Percentiles rank a stretch among this genome's conserved stretches.
Evolutionary conservation across 2,113 vertebrate species (phyloP).

Genomic region (Corapipo altera): DNA sequence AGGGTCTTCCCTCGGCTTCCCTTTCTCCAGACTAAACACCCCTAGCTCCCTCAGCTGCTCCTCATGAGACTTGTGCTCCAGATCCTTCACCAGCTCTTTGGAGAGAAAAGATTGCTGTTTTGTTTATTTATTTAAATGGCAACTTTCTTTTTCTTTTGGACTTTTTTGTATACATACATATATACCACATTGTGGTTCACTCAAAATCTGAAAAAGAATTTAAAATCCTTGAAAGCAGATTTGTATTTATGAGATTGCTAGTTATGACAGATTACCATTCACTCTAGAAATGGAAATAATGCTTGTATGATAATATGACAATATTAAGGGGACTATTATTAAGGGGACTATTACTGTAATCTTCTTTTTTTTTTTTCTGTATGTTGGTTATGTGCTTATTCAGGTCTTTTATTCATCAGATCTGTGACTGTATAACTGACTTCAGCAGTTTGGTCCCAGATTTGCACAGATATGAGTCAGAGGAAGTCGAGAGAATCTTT

Average conservation of each 20-base stretch:
- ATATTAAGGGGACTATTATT: neutral
- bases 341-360: neutral
- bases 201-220: neutral
- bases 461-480: neutral
- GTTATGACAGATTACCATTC: neutral
- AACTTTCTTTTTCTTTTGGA: neutral
- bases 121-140: neutral
- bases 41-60: neutral
- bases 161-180: accelerated
- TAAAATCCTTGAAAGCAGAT: neutral
- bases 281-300: neutral
- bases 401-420: neutral
- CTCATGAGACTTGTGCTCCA: neutral
- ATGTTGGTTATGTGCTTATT: neutral
- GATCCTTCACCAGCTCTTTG: neutral
- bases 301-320: neutral
- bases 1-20: neutral
- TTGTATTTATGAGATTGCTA: neutral
- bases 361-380: neutral
- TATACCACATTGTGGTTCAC: neutral
- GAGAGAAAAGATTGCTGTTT: neutral
- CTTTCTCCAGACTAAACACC: neutral
- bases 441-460: neutral
- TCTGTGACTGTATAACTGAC: neutral
- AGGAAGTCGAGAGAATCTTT: neutral